Percentiles rank a stretch among this genome's conserved stretches.
Conservation (phyloP, 2,797 vertebrate species). For the Coluber constrictor region DNA sequence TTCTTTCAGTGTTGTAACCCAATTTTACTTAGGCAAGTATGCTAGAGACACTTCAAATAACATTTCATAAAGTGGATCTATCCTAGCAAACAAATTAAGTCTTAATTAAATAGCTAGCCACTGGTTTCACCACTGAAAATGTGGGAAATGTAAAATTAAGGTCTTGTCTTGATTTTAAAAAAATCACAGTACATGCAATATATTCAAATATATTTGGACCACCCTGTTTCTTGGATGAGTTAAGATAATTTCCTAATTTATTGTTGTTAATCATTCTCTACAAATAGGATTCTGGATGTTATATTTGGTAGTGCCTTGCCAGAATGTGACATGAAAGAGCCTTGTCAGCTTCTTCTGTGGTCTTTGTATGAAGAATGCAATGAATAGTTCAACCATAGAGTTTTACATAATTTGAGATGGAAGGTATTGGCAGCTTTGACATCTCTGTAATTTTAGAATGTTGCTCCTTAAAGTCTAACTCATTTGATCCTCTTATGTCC, state of each 20-base stretch:
- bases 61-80: conserved; percentile 43
- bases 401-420: conserved; percentile 8
- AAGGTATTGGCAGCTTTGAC: background rate
- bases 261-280: conserved; percentile 27
- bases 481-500: background rate
- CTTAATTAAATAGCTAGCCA: conserved; percentile 36
- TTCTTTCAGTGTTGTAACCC: conserved; percentile 58
- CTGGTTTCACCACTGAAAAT: conserved; percentile 42
- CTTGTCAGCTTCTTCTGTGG: background rate
- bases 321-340: background rate
- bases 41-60: conserved; percentile 56
- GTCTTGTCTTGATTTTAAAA: conserved; percentile 25
- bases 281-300: background rate
- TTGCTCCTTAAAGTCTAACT: background rate
- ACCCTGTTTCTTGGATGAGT: conserved; percentile 26
- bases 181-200: background rate
- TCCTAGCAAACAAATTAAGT: conserved; percentile 39
- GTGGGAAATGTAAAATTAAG: conserved; percentile 41
- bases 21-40: conserved; percentile 39
- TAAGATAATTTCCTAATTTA: conserved; percentile 29
- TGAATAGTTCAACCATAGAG: background rate
- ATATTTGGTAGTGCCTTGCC: conserved; percentile 11
- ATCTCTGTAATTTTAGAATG: background rate
- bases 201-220: background rate
- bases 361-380: background rate